Evolutionary conservation across 1,140 invertebrate species (phyloP).

Genomic region (Atopsyche davidsoni): DNA sequence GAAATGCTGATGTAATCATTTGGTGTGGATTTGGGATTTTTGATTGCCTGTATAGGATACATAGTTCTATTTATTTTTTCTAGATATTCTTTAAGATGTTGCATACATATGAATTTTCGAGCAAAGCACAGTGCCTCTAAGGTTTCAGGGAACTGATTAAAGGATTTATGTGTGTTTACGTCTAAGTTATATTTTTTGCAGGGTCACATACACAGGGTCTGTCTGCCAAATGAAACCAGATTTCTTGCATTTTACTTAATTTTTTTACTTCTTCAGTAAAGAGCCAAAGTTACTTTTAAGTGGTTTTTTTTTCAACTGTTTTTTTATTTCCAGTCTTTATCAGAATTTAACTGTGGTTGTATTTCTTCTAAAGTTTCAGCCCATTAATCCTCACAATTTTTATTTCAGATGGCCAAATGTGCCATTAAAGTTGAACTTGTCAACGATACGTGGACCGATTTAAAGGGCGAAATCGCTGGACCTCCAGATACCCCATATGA

Average conservation of each 20-base stretch:
- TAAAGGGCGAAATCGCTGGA: conserved; percentile 85
- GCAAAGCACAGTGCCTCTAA: too few species aligned
- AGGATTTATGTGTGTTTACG: too few species aligned
- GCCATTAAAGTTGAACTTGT: conserved; percentile 88
- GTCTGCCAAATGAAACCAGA: not conserved
- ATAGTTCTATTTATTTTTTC: too few species aligned
- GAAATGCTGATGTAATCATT: too few species aligned
- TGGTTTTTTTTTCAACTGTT: not conserved
- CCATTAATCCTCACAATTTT: not conserved
- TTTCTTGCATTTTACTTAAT: not conserved
- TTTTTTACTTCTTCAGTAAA: not conserved
- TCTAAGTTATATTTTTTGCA: too few species aligned
- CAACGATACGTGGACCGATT: conserved; percentile 85
- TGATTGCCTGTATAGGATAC: too few species aligned
- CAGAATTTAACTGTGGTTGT: not conserved
- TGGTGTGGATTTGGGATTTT: too few species aligned
- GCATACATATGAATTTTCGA: too few species aligned
- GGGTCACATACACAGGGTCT: too few species aligned
- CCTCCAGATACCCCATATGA: conserved; percentile 97
- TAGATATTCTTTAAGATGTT: too few species aligned
- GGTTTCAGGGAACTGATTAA: too few species aligned
- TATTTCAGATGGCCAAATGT: conserved; percentile 77
- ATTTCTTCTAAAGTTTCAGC: too few species aligned
- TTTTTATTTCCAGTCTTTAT: not conserved
- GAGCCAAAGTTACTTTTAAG: conserved; percentile 4